Base-by-base conservation (phyloP, 2,888 invertebrate genomes). In the Euclidia mi region DNA sequence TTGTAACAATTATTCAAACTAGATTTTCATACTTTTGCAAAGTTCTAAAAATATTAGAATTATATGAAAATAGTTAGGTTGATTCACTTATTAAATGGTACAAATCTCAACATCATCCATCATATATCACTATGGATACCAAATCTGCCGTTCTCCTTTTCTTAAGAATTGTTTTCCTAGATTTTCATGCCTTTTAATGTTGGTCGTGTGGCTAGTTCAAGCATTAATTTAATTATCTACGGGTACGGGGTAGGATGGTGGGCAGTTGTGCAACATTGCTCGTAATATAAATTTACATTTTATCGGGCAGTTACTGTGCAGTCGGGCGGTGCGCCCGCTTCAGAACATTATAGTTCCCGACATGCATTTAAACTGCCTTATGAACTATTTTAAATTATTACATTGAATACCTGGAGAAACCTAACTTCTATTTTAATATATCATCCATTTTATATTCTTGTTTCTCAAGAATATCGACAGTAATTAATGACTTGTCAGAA, bases 311-410 rank as follows among this genome's bases (percentile, higher is more conserved):
- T 78, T 76, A 81, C 75, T 76, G 78, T 84, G 84, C 84, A 85
- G 66, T 71, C 72, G 66, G 58, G 71, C 71, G 68, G 71, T 62
- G 62, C 53, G 67, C 58, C 59, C 64, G 66, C 66, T 66, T 69
- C 75, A 79, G 77, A 85, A 71, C 72, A 56, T 69, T 64, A 56
- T 68, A 74, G 60, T 56, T 59, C 72, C 60, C 78, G 76, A 78
- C 78, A 84, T 87, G 85, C 85, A 87, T 86, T 82, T 85, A 82
- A 85, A 86, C 78, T 74, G 81, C 83, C 80, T 84, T 73, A 79
- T 81, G 79, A 79, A 79, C 58, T 69, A 62, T 79, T 80, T 80
- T 53, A 76, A 79, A 71, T 75, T 75, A 76, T 76, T 73, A 71
- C 67, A 73, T 72, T 78, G 55, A 76, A 71, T 68, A 68, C 51